These are phyloP conservation scores for Microtus ochrogaster DNA, from an alignment of 2,113 vertebrate species.

Conservation along the genomic window DNA sequence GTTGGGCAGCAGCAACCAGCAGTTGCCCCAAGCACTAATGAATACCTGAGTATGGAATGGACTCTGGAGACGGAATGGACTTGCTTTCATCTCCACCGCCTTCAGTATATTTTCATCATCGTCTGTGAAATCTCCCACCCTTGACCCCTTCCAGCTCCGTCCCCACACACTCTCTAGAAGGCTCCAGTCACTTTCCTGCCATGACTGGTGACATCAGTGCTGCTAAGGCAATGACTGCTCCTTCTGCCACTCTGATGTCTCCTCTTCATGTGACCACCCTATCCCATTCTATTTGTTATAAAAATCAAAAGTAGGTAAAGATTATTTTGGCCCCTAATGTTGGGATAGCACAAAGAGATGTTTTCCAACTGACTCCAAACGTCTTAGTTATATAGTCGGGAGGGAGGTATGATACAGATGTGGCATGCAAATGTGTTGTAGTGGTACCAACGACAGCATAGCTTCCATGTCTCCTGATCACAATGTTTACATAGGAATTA, in stretches of 20 bases:
- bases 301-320: not conserved
- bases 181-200: not conserved
- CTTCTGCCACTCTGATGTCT: not conserved
- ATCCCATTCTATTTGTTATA: not conserved
- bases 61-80: not conserved
- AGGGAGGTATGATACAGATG: not conserved
- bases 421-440: not conserved
- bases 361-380: not conserved
- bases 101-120: not conserved
- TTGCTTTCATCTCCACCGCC: not conserved
- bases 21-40: not conserved
- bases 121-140: not conserved
- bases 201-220: not conserved
- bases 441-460: not conserved
- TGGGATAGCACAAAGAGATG: not conserved
- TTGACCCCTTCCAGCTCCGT: not conserved
- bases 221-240: not conserved
- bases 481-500: not conserved
- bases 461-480: not conserved
- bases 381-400: not conserved
- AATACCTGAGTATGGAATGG: not conserved
- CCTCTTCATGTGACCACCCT: not conserved
- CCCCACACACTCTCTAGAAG: not conserved
- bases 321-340: not conserved
- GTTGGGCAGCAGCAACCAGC: not conserved